These are phyloP conservation scores for Lasioglossum pauxillum DNA, from an alignment of 2,888 invertebrate species.

Conservation along the genomic window DNA sequence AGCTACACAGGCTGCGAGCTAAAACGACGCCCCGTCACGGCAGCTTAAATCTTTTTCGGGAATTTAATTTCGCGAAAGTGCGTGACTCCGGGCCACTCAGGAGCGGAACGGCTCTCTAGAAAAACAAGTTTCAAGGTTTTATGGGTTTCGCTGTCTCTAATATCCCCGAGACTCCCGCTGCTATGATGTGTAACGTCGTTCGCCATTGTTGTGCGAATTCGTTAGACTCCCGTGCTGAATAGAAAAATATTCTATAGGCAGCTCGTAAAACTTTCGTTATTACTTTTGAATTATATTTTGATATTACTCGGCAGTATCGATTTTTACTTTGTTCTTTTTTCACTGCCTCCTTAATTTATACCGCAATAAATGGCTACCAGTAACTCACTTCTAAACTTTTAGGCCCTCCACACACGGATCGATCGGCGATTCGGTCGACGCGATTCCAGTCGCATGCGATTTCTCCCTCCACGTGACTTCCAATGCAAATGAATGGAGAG, in stretches of 20 bases:
- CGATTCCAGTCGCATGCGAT: no score
- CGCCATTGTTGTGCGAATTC: background rate
- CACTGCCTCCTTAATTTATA: background rate
- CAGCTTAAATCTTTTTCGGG: conserved; percentile 31
- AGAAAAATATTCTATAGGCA: background rate
- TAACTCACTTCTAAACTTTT: background rate
- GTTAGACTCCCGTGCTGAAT: background rate
- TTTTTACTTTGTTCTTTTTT: background rate
- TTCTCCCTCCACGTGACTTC: no score
- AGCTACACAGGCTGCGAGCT: conserved; percentile 18
- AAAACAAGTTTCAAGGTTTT: conserved; percentile 32
- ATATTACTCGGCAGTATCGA: background rate
- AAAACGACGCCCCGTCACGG: conserved; percentile 23
- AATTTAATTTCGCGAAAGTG: conserved; percentile 38
- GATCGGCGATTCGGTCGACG: no score
- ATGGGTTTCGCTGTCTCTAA: background rate
- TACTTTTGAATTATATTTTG: background rate
- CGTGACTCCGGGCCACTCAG: background rate
- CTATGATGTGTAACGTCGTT: background rate
- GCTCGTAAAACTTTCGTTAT: background rate
- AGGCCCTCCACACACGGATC: no score
- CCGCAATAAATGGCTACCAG: background rate
- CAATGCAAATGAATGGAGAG: no score
- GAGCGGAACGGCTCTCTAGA: background rate
- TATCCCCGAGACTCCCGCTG: background rate